phyloP scores from a whole-genome alignment of 2,797 vertebrate genomes.

The Amniataba percoides region DNA sequence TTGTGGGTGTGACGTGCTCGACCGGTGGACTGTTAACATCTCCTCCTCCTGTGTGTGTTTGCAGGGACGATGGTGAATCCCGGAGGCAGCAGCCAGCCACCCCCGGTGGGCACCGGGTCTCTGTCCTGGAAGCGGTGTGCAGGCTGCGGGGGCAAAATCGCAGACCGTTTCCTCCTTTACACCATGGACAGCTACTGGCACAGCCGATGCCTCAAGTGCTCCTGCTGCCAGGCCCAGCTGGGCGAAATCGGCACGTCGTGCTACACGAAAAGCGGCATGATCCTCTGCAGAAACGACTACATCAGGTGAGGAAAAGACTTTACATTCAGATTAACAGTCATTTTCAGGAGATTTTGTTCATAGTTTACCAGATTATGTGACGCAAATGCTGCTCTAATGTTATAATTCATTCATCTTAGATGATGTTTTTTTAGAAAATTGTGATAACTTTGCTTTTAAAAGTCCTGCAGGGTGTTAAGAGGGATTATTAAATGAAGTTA shows the following conservation, averaged over 20 bases:
- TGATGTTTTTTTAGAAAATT: background rate
- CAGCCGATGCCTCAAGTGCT: constrained; percentile 99
- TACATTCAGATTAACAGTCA: background rate
- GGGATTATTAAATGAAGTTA: constrained; percentile 12
- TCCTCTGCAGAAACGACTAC: constrained; percentile 99
- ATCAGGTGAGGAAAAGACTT: constrained; percentile 91
- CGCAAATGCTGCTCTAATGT: background rate
- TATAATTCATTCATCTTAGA: background rate
- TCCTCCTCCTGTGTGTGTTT: constrained; percentile 34
- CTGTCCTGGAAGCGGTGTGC: constrained; percentile 98
- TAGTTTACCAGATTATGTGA: background rate
- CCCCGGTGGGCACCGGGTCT: constrained; percentile 92
- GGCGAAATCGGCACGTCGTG: constrained; percentile 98
- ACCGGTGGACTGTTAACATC: background rate
- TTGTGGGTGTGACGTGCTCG: background rate
- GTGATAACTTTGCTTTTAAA: constrained; percentile 16
- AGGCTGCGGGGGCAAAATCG: constrained; percentile 97
- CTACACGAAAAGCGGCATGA: constrained; percentile 99
- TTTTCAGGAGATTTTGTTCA: constrained; percentile 22
- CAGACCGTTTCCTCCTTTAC: constrained; percentile 98
- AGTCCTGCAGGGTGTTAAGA: constrained; percentile 23
- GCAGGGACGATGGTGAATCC: constrained; percentile 96
- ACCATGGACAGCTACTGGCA: constrained; percentile 99
- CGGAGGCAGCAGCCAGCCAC: constrained; percentile 95
- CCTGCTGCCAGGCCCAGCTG: constrained; percentile 99